Evolutionary conservation across 2,113 vertebrate genomes (phyloP).

Genomic region (Lynx canadensis): DNA sequence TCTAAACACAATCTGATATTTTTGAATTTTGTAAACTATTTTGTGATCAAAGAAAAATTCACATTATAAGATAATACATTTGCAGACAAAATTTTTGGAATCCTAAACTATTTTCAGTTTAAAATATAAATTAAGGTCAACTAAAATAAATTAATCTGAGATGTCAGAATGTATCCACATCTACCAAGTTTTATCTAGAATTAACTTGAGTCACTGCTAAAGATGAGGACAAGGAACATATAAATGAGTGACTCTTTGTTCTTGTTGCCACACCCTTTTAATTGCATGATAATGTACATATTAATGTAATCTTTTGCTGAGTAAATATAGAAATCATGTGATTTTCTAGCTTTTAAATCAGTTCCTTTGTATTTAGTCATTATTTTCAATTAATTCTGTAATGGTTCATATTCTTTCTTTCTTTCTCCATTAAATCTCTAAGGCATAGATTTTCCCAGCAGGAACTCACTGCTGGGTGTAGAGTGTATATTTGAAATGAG

Average conservation of each 20-base stretch:
- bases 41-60: background rate
- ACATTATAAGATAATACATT: background rate
- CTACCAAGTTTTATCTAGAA: background rate
- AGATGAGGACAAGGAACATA: background rate
- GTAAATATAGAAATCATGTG: background rate
- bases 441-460: background rate
- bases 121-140: background rate
- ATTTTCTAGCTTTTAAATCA: background rate
- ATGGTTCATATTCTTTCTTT: accelerated
- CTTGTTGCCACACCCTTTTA: background rate
- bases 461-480: accelerated
- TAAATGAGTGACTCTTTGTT: background rate
- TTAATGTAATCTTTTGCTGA: background rate
- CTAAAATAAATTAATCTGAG: background rate
- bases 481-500: background rate
- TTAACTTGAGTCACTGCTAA: background rate
- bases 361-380: background rate
- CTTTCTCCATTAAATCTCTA: background rate
- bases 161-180: background rate
- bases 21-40: background rate
- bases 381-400: background rate
- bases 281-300: background rate
- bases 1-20: background rate
- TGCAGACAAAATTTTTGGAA: background rate
- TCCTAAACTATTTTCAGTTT: background rate